A percentile compares a stretch with the other conserved stretches of the same genome.
Evolutionary conservation across 2,113 vertebrate genomes (phyloP).

Genomic region (Meleagris gallopavo): DNA sequence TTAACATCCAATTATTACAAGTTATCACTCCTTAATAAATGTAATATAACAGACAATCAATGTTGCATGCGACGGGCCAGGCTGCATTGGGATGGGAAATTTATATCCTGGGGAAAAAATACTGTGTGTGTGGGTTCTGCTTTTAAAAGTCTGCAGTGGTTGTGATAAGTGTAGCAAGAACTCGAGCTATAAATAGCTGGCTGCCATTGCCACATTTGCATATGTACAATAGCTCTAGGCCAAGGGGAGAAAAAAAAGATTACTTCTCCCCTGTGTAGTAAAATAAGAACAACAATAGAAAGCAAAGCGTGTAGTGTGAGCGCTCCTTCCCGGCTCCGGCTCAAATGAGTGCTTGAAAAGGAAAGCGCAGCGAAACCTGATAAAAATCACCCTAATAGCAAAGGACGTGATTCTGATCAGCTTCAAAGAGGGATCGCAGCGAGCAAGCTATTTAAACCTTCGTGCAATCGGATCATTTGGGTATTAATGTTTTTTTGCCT

Average conservation of each 20-base stretch:
- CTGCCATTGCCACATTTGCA: constrained; percentile 80
- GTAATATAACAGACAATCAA: constrained; percentile 99
- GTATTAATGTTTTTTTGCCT: background rate
- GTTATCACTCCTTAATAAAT: constrained; percentile 99
- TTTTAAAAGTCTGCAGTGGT: constrained; percentile 79
- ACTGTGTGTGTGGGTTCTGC: constrained; percentile 64
- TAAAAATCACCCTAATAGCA: constrained; percentile 59
- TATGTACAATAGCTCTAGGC: constrained; percentile 83
- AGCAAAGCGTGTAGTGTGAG: constrained; percentile 54
- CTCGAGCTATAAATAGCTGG: constrained; percentile 82
- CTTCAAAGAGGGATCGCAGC: background rate
- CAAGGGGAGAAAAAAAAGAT: constrained; percentile 64
- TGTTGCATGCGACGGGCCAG: constrained; percentile 94
- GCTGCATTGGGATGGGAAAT: constrained; percentile 84
- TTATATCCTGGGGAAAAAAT: constrained; percentile 83
- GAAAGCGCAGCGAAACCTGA: constrained; percentile 43
- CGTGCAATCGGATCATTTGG: constrained; percentile 37
- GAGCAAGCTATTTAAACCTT: background rate
- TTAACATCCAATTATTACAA: constrained; percentile 99
- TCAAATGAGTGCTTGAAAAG: constrained; percentile 30
- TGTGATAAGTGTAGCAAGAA: constrained; percentile 80
- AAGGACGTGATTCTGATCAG: constrained; percentile 53
- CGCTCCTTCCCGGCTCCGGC: background rate
- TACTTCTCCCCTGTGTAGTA: constrained; percentile 66
- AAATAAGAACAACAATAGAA: constrained; percentile 65